phyloP scores from a whole-genome alignment of 2,113 vertebrate genomes.

The Trachemys scripta region DNA sequence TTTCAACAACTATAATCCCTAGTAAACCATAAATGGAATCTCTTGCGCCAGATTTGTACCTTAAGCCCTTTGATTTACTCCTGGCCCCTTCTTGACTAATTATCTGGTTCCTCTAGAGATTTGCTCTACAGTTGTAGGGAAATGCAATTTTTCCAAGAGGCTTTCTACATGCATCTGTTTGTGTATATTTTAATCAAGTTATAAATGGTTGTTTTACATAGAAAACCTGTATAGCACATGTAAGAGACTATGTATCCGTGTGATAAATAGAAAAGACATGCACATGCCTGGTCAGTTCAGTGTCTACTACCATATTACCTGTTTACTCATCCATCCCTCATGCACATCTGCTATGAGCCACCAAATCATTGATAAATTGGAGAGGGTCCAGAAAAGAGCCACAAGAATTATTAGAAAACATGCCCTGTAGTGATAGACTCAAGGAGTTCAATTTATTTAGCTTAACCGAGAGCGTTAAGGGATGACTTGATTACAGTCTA shows the following conservation, averaged over 20 bases:
- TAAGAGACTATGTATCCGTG: not conserved
- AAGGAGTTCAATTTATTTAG: not conserved
- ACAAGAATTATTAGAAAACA: not conserved
- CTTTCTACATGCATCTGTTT: not conserved
- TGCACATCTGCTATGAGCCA: not conserved
- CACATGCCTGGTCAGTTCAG: not conserved
- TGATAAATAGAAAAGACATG: too few species aligned
- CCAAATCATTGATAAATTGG: not conserved
- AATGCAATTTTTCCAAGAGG: not conserved
- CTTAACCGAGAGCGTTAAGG: not conserved
- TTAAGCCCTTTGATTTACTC: not conserved
- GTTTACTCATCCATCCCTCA: not conserved
- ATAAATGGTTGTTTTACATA: not conserved
- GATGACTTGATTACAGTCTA: not conserved
- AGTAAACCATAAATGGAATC: not conserved
- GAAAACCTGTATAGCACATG: not conserved
- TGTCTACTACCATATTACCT: not conserved
- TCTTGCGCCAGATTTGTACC: not conserved
- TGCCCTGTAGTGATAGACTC: not conserved
- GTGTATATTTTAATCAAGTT: not conserved
- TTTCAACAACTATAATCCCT: not conserved
- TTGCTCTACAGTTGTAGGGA: not conserved
- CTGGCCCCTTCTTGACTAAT: not conserved
- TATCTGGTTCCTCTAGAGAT: not conserved
- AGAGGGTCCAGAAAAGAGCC: not conserved